phyloP scores from a whole-genome alignment of 2,797 vertebrate genomes.

The Crax fasciolata region DNA sequence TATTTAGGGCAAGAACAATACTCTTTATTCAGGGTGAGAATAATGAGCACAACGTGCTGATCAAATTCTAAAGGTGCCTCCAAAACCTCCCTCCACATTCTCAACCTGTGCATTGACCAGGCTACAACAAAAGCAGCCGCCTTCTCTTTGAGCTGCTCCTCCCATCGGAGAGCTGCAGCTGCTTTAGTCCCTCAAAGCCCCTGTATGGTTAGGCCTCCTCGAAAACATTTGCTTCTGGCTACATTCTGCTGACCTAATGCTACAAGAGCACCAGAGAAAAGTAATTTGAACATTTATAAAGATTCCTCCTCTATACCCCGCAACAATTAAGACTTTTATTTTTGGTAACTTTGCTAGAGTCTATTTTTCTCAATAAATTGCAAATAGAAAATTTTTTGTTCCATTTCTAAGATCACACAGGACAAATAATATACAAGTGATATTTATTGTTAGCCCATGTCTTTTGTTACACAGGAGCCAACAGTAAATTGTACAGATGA shows the following conservation, averaged over 20 bases:
- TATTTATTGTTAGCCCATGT: background rate
- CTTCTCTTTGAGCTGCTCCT: background rate
- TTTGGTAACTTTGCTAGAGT: background rate
- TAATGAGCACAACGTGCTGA: rapidly evolving
- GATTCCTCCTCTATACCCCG: background rate
- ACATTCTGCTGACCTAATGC: background rate
- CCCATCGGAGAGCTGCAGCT: background rate
- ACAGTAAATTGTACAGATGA: background rate
- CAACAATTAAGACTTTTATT: background rate
- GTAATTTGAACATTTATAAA: background rate
- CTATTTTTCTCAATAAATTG: background rate
- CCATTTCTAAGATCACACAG: background rate
- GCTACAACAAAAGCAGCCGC: background rate
- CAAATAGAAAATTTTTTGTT: background rate
- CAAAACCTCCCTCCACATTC: background rate
- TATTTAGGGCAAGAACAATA: background rate
- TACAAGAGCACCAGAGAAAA: background rate
- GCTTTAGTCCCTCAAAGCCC: background rate
- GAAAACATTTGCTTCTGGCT: background rate
- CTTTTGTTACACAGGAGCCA: background rate
- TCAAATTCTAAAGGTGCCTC: background rate
- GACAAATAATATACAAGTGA: background rate
- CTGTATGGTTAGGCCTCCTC: rapidly evolving
- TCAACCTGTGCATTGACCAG: background rate
- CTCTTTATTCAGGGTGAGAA: background rate